A percentile compares a stretch with the other conserved stretches of the same genome.
Evolutionary conservation across 2,113 vertebrate species (phyloP).

Genomic region (Peromyscus leucopus): DNA sequence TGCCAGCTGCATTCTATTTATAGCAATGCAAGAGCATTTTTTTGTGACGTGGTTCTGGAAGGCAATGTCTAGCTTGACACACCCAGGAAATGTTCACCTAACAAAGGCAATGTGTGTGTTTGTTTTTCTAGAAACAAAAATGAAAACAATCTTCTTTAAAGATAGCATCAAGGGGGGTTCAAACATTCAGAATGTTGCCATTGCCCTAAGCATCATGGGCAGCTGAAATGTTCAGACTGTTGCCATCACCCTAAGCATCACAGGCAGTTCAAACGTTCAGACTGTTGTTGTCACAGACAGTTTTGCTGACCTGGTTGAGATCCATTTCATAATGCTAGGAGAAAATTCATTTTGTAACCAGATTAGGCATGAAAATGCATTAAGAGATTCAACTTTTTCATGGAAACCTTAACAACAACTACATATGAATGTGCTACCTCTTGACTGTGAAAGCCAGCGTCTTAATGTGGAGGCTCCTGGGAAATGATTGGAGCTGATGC

Average conservation of each 20-base stretch:
- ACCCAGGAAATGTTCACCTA: conserved; percentile 12
- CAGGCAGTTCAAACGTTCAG: not conserved
- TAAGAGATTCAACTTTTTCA: not conserved
- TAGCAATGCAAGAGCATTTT: not conserved
- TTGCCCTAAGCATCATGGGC: no score
- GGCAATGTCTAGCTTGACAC: not conserved
- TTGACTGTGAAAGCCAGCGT: conserved; percentile 3
- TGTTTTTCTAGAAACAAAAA: conserved; percentile 53
- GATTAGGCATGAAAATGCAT: conserved; percentile 40
- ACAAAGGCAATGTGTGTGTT: not conserved
- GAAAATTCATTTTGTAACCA: conserved; percentile 16
- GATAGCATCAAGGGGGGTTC: not conserved
- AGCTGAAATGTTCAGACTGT: no score
- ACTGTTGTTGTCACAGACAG: not conserved
- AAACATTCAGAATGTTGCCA: no score
- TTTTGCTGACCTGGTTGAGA: conserved; percentile 25
- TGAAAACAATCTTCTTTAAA: not conserved
- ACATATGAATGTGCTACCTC: not conserved
- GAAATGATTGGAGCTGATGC: not conserved
- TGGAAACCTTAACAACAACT: conserved; percentile 30
- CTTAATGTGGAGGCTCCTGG: not conserved
- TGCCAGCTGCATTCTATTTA: not conserved
- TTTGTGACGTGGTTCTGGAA: not conserved
- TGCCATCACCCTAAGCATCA: not conserved
- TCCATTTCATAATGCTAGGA: conserved; percentile 10